These are phyloP conservation scores for Leucophenga varia DNA, from an alignment of 1,140 invertebrate genomes.

Conservation along the genomic window DNA sequence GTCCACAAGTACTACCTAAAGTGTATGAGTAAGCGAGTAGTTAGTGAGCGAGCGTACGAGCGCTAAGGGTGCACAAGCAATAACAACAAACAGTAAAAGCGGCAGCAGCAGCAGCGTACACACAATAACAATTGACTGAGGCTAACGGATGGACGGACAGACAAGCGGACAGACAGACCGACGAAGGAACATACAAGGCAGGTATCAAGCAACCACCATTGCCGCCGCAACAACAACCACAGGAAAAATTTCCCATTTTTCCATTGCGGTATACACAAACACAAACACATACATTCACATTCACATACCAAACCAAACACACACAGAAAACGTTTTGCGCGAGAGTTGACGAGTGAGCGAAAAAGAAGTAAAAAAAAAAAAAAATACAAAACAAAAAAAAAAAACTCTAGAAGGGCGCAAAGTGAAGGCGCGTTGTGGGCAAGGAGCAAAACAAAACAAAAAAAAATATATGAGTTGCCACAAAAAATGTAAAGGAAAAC, in stretches of 20 bases:
- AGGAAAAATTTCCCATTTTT: slow-evolving; percentile 57
- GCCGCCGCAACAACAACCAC: slow-evolving; percentile 54
- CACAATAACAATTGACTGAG: slow-evolving; percentile 14
- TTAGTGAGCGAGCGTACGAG: slow-evolving; percentile 13
- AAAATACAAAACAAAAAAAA: too few species aligned
- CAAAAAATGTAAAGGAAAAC: too few species aligned
- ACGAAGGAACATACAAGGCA: slow-evolving; percentile 22
- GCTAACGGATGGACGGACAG: not conserved
- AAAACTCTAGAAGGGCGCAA: too few species aligned
- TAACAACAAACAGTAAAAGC: slow-evolving; percentile 11
- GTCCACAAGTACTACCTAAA: slow-evolving; percentile 1
- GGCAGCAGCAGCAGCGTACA: slow-evolving; percentile 7
- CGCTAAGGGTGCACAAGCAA: slow-evolving; percentile 37
- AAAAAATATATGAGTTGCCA: too few species aligned
- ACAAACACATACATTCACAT: slow-evolving; percentile 15
- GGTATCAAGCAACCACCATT: slow-evolving; percentile 56
- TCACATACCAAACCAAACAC: not conserved
- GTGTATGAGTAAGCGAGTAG: slow-evolving; percentile 12
- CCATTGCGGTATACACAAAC: slow-evolving; percentile 46
- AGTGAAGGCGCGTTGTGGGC: too few species aligned
- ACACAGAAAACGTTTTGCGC: too few species aligned
- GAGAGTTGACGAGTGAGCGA: too few species aligned
- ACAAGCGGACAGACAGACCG: not conserved
- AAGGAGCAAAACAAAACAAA: too few species aligned
- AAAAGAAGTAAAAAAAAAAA: too few species aligned